Evolutionary conservation across 2,113 vertebrate species (phyloP), one percentile per base, ranked within the genome.

Genomic region (Spilogale gracilis): DNA sequence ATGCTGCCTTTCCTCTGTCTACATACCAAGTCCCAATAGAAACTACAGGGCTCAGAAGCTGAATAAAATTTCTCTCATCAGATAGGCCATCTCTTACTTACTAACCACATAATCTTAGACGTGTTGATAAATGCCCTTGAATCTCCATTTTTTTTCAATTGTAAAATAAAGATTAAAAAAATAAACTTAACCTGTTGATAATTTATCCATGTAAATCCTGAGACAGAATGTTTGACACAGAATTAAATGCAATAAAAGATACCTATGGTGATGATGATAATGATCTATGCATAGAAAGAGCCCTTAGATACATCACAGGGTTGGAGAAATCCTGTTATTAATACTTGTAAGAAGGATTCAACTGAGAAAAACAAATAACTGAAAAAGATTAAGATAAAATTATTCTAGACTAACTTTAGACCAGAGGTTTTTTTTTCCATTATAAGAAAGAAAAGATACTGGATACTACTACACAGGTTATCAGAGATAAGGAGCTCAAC

Each of bases 301-400:
- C 6, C 21, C 8, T 11, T 27, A 38, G 17, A 67, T 92, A 92
- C 60, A 95, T 54, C 65, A 60, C 61, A 81, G 4, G 0, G 9
- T 21, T 89, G 27, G 38, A 38, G 18, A 94, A 86, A 86, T 61
- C 23, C 45, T 61, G 11, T 12, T 32, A 69, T 86, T 89, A 96
- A 92, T 83, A 61, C 30, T 32, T 83, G 25, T 27, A 20, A 50
- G 30, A 90, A 74, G 8, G 20, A 67, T 76, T 92, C 90, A 61
- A 76, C 74, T 61, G 45, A 71, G 54, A 50, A 87, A 84, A 96
- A 80, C 10, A 80, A 95, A 84, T 91, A 88, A 83, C 32, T 27
- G 27, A 43, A 96, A 83, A 38, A 48, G 6, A 71, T 58, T 76
- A 96, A 96, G 89, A 89, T 88, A 78, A 95, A 91, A 94, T 90